Conservation (phyloP, 2,797 vertebrate species). For the Sebastes cheni region DNA sequence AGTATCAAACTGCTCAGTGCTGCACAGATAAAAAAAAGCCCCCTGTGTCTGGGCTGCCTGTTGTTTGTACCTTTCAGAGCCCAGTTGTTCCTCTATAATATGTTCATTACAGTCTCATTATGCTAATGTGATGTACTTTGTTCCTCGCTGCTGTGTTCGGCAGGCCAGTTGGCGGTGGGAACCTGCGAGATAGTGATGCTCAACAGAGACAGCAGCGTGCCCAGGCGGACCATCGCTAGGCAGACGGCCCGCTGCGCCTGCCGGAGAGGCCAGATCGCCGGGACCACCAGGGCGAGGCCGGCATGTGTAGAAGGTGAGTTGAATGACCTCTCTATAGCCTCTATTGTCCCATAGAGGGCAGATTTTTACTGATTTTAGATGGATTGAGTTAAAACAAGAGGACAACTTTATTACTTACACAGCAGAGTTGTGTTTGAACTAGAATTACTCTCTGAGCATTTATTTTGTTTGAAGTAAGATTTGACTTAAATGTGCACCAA, state of each 20-base stretch:
- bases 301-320: constrained; percentile 88
- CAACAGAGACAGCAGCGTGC: constrained; percentile 88
- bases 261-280: constrained; percentile 88
- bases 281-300: constrained; percentile 86
- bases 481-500: background rate
- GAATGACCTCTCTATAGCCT: constrained; percentile 1
- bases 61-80: constrained; percentile 40
- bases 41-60: background rate
- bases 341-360: background rate
- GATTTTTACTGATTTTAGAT: background rate
- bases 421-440: background rate
- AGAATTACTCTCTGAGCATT: constrained; percentile 1
- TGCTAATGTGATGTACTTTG: constrained; percentile 58
- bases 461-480: background rate
- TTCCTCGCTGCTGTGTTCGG: constrained; percentile 58
- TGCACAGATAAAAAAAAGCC: background rate
- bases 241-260: constrained; percentile 90
- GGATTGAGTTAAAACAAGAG: background rate
- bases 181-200: constrained; percentile 89
- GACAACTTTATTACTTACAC: background rate
- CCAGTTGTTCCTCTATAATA: constrained; percentile 53
- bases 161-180: constrained; percentile 88
- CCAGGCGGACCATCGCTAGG: constrained; percentile 86
- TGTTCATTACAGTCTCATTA: constrained; percentile 59
- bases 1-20: constrained; percentile 9